Percentiles rank a stretch among this genome's conserved stretches.
These are phyloP conservation scores for Drosophila silvestris DNA, from an alignment of 2,888 invertebrate genomes.

Conservation along the genomic window DNA sequence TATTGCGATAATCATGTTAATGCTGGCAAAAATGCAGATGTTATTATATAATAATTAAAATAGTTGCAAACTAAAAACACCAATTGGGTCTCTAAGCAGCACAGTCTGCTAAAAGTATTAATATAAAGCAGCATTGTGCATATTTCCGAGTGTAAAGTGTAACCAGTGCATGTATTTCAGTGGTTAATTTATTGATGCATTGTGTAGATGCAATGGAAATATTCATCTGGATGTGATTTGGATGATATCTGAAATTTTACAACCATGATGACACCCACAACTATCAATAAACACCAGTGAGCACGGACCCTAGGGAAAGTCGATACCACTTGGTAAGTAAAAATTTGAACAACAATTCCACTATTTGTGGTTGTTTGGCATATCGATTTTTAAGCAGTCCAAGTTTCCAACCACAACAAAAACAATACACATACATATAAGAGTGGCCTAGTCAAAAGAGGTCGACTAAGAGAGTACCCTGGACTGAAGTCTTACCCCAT, in stretches of 20 bases:
- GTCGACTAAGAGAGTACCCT: neutral
- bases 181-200: conserved; percentile 37
- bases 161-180: neutral
- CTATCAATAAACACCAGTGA: neutral
- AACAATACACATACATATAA: conserved; percentile 15
- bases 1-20: conserved; percentile 56
- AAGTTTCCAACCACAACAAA: conserved; percentile 42
- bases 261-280: conserved; percentile 16
- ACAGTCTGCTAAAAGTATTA: conserved; percentile 21
- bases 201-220: conserved; percentile 53
- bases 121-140: conserved; percentile 21
- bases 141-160: neutral
- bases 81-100: conserved; percentile 11
- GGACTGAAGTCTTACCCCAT: neutral
- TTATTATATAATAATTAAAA: conserved; percentile 69
- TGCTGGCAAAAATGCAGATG: conserved; percentile 41
- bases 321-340: conserved; percentile 52
- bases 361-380: conserved; percentile 29
- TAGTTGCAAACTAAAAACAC: conserved; percentile 6
- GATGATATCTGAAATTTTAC: conserved; percentile 47
- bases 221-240: conserved; percentile 69
- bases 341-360: conserved; percentile 14
- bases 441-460: neutral
- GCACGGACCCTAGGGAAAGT: conserved; percentile 38
- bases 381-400: conserved; percentile 80